Evolutionary conservation across 2,113 vertebrate species (phyloP).

Genomic region (Delphinapterus leucas): DNA sequence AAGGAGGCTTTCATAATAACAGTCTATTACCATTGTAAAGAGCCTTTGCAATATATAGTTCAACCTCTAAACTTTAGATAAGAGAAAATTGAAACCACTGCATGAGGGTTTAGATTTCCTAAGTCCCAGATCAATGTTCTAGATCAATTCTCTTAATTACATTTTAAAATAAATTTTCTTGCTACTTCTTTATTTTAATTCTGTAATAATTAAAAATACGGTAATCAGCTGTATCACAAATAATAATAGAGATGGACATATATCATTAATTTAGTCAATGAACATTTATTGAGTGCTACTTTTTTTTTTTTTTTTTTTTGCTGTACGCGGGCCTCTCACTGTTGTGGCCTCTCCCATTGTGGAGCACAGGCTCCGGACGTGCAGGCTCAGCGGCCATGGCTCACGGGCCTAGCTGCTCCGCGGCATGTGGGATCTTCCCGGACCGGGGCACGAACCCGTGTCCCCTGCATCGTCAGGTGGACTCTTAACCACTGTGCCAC

Average conservation of each 20-base stretch:
- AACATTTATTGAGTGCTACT: neutral
- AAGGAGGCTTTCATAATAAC: neutral
- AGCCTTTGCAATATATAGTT: neutral
- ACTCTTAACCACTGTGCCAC: too few relatives aligned
- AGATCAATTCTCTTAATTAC: neutral
- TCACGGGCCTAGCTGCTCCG: too few relatives aligned
- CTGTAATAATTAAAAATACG: neutral
- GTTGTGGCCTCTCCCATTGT: too few relatives aligned
- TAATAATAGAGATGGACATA: neutral
- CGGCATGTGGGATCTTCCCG: too few relatives aligned
- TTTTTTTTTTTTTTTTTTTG: neutral
- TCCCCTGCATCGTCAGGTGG: too few relatives aligned
- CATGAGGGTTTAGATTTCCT: neutral
- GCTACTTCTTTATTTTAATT: neutral
- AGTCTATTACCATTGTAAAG: neutral
- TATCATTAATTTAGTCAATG: neutral
- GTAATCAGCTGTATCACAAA: neutral
- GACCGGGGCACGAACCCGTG: too few relatives aligned
- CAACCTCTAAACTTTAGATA: neutral
- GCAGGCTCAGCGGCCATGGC: rapidly evolving
- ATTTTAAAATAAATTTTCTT: neutral
- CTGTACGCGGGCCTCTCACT: too few relatives aligned
- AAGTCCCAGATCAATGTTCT: neutral
- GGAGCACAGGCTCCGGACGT: too few relatives aligned
- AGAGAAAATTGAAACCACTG: neutral